phyloP scores from a whole-genome alignment of 2,888 invertebrate species.

The Unio pictorum region DNA sequence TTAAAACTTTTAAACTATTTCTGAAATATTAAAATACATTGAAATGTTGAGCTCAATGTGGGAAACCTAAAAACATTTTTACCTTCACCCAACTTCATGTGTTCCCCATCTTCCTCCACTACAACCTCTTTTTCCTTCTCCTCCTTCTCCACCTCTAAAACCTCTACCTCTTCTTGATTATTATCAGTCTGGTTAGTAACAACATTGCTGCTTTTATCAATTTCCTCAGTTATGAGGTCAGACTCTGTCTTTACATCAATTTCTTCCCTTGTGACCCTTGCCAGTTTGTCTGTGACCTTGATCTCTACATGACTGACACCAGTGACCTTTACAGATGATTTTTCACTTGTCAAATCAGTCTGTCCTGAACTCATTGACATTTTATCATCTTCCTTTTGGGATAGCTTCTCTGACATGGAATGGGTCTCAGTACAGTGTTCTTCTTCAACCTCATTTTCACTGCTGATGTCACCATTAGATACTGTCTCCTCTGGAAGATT shows the following conservation, averaged over 20 bases:
- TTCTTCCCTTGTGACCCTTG: neutral
- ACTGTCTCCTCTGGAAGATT: no score
- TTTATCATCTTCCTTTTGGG: conserved; percentile 2
- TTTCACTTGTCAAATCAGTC: no score
- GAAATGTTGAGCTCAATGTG: no score
- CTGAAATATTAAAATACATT: no score
- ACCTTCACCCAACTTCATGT: no score
- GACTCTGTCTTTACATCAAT: neutral
- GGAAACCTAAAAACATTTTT: no score
- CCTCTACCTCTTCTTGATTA: neutral
- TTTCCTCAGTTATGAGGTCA: conserved; percentile 6
- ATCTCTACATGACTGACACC: neutral
- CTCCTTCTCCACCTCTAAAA: neutral
- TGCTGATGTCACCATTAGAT: no score
- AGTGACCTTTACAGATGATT: neutral
- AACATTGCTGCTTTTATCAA: conserved; percentile 1
- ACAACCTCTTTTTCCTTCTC: conserved; percentile 5
- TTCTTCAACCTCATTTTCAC: conserved; percentile 1
- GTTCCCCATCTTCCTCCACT: conserved; percentile 1
- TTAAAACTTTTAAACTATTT: no score
- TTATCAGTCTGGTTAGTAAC: conserved; percentile 1
- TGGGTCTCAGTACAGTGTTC: neutral
- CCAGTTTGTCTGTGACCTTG: neutral
- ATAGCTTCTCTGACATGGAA: no score
- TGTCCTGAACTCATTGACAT: no score